These are phyloP conservation scores for Spialia ferax DNA, from an alignment of 2,888 invertebrate genomes.

Conservation along the genomic window DNA sequence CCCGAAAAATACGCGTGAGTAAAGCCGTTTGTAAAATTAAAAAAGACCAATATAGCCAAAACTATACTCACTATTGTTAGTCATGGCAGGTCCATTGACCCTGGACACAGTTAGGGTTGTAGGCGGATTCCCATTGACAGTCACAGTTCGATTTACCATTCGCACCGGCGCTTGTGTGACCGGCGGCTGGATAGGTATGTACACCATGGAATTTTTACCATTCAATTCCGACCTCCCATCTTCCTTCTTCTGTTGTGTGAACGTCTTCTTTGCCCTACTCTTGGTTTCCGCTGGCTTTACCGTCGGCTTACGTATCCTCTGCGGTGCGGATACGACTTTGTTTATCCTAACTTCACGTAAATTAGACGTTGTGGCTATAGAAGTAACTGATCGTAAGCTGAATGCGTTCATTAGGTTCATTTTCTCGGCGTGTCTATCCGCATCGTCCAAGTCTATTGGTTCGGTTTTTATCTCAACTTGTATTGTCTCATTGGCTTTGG, in stretches of 20 bases:
- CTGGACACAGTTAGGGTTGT: slow-evolving; percentile 44
- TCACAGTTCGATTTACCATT: slow-evolving; percentile 45
- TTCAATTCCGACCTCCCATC: slow-evolving; percentile 72
- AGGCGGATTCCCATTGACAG: slow-evolving; percentile 42
- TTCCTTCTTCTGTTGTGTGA: slow-evolving; percentile 71
- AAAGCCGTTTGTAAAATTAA: too few relatives aligned
- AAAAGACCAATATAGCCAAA: too few relatives aligned
- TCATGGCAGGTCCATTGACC: slow-evolving; percentile 42
- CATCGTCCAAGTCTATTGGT: slow-evolving; percentile 74
- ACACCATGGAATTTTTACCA: slow-evolving; percentile 81
- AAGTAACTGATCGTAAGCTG: slow-evolving; percentile 68
- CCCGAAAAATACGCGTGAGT: too few relatives aligned
- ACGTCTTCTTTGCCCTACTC: slow-evolving; percentile 72
- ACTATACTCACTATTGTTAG: slow-evolving; percentile 22
- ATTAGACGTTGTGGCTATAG: slow-evolving; percentile 46
- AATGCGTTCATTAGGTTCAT: slow-evolving; percentile 75
- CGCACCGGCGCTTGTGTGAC: slow-evolving; percentile 67
- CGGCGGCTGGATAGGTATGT: slow-evolving; percentile 81
- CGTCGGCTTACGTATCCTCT: slow-evolving; percentile 51
- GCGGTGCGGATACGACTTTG: slow-evolving; percentile 63
- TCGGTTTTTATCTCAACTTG: slow-evolving; percentile 80
- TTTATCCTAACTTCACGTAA: slow-evolving; percentile 74
- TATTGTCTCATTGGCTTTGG: slow-evolving; percentile 52
- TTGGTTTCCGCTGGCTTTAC: slow-evolving; percentile 58
- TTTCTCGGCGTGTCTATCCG: slow-evolving; percentile 69